Evolutionary conservation across 2,113 vertebrate species (phyloP).

Genomic region (Siniperca knerii): DNA sequence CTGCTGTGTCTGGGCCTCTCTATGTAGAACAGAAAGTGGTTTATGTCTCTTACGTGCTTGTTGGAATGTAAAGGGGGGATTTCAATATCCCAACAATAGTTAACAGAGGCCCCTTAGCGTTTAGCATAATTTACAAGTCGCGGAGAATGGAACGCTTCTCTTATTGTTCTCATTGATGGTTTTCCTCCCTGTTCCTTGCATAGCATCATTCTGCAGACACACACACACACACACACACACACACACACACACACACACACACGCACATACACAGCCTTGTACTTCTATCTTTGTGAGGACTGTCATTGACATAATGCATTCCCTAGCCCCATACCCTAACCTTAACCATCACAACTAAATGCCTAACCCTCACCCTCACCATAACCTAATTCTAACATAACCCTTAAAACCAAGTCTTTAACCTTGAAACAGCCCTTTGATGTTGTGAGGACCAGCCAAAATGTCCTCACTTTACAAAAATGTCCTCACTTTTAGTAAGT

Average conservation of each 20-base stretch:
- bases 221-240: constrained; percentile 41
- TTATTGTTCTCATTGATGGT: constrained; percentile 76
- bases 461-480: too few species aligned
- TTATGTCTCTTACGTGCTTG: constrained; percentile 69
- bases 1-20: constrained; percentile 44
- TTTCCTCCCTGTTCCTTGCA: constrained; percentile 38
- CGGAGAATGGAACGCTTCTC: constrained; percentile 67
- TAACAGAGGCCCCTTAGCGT: constrained; percentile 63
- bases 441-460: too few species aligned
- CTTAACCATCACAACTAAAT: too few species aligned
- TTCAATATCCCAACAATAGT: constrained; percentile 68
- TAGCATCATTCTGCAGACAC: constrained; percentile 34
- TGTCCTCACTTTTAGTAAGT: too few species aligned
- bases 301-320: too few species aligned
- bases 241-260: constrained; percentile 37
- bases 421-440: too few species aligned
- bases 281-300: too few species aligned
- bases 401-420: too few species aligned
- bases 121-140: constrained; percentile 80
- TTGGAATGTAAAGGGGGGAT: constrained; percentile 63
- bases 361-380: too few species aligned
- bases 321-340: too few species aligned
- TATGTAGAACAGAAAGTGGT: constrained; percentile 68
- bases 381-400: too few species aligned
- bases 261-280: not conserved